These are phyloP conservation scores for Dasysyrphus tricinctus DNA, from an alignment of 2,888 invertebrate species.

Conservation along the genomic window DNA sequence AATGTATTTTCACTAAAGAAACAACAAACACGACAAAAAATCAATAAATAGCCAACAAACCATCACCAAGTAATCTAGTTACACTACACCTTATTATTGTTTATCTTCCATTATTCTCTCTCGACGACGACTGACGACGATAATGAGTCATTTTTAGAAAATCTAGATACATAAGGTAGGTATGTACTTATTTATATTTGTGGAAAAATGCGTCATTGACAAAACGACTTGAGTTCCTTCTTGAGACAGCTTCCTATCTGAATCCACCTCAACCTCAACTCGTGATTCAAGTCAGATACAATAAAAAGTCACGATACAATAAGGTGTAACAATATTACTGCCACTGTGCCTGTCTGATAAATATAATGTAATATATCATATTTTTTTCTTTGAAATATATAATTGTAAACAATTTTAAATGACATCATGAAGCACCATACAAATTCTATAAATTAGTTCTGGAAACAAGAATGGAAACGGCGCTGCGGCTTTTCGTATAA, in stretches of 20 bases:
- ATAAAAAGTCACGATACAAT: conserved; percentile 1
- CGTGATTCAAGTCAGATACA: not conserved
- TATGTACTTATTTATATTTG: not conserved
- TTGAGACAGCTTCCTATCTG: conserved; percentile 1
- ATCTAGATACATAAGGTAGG: not conserved
- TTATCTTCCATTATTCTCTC: conserved; percentile 11
- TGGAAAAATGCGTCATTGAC: conserved; percentile 60
- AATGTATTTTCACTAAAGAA: not conserved
- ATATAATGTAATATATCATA: conserved; percentile 2
- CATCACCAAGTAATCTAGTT: conserved; percentile 14
- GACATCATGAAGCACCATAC: conserved; percentile 43
- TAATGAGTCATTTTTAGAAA: conserved; percentile 14
- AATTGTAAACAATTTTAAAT: conserved; percentile 54
- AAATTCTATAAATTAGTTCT: not conserved
- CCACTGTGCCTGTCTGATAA: not conserved
- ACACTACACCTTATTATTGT: conserved; percentile 17
- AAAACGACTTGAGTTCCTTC: not conserved
- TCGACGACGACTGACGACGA: not conserved
- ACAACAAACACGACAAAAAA: not conserved
- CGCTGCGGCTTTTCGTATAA: not conserved
- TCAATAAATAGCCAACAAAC: not conserved
- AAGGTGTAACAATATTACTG: not conserved
- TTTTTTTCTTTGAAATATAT: conserved; percentile 20
- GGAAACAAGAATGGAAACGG: not conserved
- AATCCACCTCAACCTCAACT: not conserved